Percentiles rank a stretch among this genome's conserved stretches.
These are phyloP conservation scores for Dryadula phaetusa DNA, from an alignment of 2,888 invertebrate genomes.

Conservation along the genomic window DNA sequence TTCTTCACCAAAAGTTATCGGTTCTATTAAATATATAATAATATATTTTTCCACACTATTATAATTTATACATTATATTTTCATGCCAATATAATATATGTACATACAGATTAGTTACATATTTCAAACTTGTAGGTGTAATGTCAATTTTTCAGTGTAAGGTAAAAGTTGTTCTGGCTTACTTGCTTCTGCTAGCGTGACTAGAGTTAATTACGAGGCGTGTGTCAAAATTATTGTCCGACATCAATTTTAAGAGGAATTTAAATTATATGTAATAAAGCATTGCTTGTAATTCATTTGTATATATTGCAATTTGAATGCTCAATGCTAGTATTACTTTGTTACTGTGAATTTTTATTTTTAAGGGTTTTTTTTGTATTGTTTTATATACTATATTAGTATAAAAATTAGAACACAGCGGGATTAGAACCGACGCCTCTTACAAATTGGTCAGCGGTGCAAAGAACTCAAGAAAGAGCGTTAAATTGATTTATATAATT, in stretches of 20 bases:
- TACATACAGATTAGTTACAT: neutral
- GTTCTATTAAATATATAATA: no score
- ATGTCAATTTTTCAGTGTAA: slow-evolving; percentile 29
- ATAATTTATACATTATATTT: no score
- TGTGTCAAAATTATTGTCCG: slow-evolving; percentile 60
- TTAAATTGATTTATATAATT: no score
- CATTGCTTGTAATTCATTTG: slow-evolving; percentile 23
- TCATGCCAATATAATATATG: neutral
- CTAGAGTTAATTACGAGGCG: slow-evolving; percentile 57
- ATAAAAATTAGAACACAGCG: no score
- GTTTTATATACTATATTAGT: no score
- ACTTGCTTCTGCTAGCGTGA: slow-evolving; percentile 52
- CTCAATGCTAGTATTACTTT: neutral
- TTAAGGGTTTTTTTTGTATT: neutral
- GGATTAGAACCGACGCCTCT: no score
- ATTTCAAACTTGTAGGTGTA: neutral
- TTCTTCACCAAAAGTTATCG: neutral
- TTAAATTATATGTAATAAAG: slow-evolving; percentile 47
- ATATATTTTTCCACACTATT: no score
- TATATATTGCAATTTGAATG: slow-evolving; percentile 5
- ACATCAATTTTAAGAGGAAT: slow-evolving; percentile 55
- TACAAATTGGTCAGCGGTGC: no score
- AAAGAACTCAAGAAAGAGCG: no score
- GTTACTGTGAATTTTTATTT: neutral
- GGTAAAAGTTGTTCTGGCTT: slow-evolving; percentile 30